Percentiles rank a stretch among this genome's conserved stretches.
phyloP scores from a whole-genome alignment of 2,888 invertebrate genomes.

The Phalera bucephala region DNA sequence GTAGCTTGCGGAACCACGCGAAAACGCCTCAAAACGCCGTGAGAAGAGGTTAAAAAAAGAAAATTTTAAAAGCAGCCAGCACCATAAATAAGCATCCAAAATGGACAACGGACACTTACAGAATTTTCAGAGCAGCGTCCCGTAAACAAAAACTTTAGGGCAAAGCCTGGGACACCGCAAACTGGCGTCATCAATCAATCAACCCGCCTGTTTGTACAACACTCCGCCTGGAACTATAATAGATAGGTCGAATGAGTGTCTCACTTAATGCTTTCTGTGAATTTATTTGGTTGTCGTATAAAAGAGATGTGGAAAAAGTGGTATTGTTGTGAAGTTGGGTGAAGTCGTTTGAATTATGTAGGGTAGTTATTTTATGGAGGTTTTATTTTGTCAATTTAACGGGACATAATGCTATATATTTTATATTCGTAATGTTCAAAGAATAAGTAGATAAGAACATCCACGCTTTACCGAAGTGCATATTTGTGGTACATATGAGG shows the following conservation, averaged over 20 bases:
- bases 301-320: background rate
- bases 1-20: too few relatives aligned
- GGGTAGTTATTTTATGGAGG: too few relatives aligned
- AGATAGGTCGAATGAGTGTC: constrained; percentile 15
- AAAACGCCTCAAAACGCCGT: too few relatives aligned
- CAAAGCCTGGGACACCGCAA: constrained; percentile 34
- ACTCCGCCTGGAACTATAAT: constrained; percentile 11
- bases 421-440: too few relatives aligned
- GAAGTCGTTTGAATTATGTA: background rate
- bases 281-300: background rate
- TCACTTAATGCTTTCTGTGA: constrained; percentile 9
- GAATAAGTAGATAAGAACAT: too few relatives aligned
- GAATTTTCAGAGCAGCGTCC: constrained; percentile 29
- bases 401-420: too few relatives aligned
- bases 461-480: too few relatives aligned
- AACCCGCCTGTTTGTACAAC: constrained; percentile 42
- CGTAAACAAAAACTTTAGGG: constrained; percentile 62
- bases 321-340: background rate
- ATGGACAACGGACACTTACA: constrained; percentile 32
- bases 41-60: too few relatives aligned
- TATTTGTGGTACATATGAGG: too few relatives aligned
- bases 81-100: too few relatives aligned
- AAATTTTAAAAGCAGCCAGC: too few relatives aligned
- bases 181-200: constrained; percentile 64
- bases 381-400: too few relatives aligned